Base-by-base conservation (phyloP, 1,140 invertebrate species). In the Drosophila saltans region DNA sequence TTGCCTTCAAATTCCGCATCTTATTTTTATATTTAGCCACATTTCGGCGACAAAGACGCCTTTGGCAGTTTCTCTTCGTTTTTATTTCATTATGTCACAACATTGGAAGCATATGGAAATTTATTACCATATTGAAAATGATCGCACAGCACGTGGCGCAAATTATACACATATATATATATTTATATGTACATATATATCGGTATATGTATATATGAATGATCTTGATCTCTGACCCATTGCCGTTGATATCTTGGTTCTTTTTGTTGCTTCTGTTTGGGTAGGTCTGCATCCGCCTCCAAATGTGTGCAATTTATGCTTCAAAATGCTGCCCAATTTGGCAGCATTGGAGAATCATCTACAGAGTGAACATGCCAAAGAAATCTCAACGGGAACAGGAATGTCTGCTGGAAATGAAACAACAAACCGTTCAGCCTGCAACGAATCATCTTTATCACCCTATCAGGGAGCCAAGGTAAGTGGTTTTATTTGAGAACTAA, bases 271-370 rank as follows among this genome's bases (percentile, higher is more conserved):
- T 52, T 59, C 41, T 69, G 8, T 26, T 52, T 26, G 45, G 45
- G 21, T 62, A 91, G 91, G 91, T 62, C 78, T 92, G 59, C 90
- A 91, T 59, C 79, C 88, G 67, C 86, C 84, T 64, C 80, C 91
- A 62, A 78, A 91, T 79, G 99, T 98, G 81, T 99, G 98, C 94
- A 97, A 98, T 94, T 96, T 99, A 92, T 99, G 98, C 95, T 98
- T 97, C 95, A 99, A 99, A 94, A 98, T 98, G 73, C 99, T 99
- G 94, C 98, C 98, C 82, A 99, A 97, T 94, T 95, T 98, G 93
- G 98, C 97, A 68, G 98, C 98, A 66, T 94, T 99, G 89, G 98
- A 99, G 93, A 98, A 98, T 92, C 98, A 99, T 94, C 98, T 98
- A 93, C 95, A 98, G 91, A 91, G 66, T 65, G 90, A 92, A 80